These are phyloP conservation scores for Eidolon dupreanum DNA, from an alignment of 2,797 vertebrate species.

Conservation along the genomic window DNA sequence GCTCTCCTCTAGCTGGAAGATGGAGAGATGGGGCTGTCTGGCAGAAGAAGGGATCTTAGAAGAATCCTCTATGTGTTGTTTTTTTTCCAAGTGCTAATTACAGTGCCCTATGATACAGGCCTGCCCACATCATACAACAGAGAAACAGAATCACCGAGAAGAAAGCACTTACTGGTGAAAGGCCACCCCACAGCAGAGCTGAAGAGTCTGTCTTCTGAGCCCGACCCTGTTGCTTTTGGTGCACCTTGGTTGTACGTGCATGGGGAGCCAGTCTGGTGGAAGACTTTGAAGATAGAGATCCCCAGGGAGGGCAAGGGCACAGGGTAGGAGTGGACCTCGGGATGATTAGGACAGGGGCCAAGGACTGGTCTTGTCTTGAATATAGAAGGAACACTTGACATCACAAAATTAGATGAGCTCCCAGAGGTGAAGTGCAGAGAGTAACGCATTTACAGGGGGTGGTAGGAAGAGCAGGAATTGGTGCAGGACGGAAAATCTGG, in stretches of 20 bases:
- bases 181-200: not conserved
- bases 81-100: not conserved
- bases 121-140: not conserved
- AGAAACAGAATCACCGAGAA: not conserved
- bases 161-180: not conserved
- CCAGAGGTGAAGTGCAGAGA: not conserved
- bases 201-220: not conserved
- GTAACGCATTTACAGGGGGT: too few species aligned
- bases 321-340: not conserved
- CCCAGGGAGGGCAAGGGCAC: not conserved
- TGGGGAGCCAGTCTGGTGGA: not conserved
- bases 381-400: not conserved
- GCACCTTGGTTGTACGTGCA: not conserved
- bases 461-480: too few species aligned
- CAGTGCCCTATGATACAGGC: not conserved
- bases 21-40: not conserved
- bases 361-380: not conserved
- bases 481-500: too few species aligned
- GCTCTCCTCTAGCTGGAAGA: not conserved
- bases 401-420: not conserved
- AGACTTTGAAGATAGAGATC: not conserved
- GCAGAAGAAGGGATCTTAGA: not conserved
- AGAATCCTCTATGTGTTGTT: not conserved
- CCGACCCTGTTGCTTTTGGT: not conserved
- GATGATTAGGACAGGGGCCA: not conserved